Conservation (phyloP, 2,888 invertebrate genomes). For the Strigamia transsilvanica region DNA sequence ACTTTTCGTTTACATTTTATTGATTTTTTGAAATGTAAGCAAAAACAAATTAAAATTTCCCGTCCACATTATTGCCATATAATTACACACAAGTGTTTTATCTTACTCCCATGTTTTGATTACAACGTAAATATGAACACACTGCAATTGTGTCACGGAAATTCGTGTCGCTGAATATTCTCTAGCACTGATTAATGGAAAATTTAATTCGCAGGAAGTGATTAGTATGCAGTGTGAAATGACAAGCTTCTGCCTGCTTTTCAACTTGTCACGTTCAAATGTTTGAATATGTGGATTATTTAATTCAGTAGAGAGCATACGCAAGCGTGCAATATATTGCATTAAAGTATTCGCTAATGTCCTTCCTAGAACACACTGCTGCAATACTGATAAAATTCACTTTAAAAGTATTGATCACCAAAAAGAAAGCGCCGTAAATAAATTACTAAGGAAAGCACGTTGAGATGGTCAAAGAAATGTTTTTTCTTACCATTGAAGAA, state of each 20-base stretch:
- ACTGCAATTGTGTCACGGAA: constrained; percentile 20
- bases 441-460: too few relatives aligned
- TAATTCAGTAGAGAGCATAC: background rate
- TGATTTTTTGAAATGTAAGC: background rate
- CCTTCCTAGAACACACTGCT: too few relatives aligned
- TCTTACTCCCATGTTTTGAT: constrained; percentile 21
- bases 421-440: too few relatives aligned
- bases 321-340: background rate
- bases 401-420: too few relatives aligned
- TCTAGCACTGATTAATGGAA: constrained; percentile 12
- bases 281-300: background rate
- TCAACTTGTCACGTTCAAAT: constrained; percentile 33
- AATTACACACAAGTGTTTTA: constrained; percentile 34
- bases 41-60: constrained; percentile 30
- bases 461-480: too few relatives aligned
- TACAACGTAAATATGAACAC: constrained; percentile 35
- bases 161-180: constrained; percentile 36
- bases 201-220: constrained; percentile 41
- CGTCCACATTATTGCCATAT: constrained; percentile 16
- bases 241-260: constrained; percentile 25
- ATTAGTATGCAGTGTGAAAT: constrained; percentile 45
- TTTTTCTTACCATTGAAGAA: background rate
- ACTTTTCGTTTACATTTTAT: background rate
- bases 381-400: too few relatives aligned
- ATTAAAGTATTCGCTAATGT: background rate